Evolutionary conservation across 2,888 invertebrate species (phyloP), one percentile per base, ranked within the genome.

Genomic region (Chironomus riparius): DNA sequence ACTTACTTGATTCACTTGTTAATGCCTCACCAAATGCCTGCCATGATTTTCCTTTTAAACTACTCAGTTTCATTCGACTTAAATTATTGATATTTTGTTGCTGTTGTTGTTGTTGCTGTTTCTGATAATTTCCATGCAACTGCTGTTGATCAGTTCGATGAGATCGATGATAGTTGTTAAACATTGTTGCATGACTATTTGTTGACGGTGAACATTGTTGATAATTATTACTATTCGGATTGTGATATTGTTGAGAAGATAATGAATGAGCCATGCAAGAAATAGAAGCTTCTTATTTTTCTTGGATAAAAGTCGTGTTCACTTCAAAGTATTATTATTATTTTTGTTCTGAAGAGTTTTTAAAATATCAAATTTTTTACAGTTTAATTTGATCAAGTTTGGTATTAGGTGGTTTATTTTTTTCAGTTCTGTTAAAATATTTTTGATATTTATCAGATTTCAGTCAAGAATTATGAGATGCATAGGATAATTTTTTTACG

Each of bases 41-140:
- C 74, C 74, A 74, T 47, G 74, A 47, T 74, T 74, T 74, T 13
- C 74, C 74, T 13, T 74, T 74, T 13, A 74, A 13, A n/a, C 21
- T 13, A 18, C 47, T 68, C 7, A 74, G 21, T n/a, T 15, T 28
- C n/a, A 56, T 22, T 24, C 15, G 12, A 38, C n/a, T 70, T 18
- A 12, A 15, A 38, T 10, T 38, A 38, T 38, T 38, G 2, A 38
- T 10, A 38, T 38, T 38, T 1, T 38, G 7, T 10, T 38, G 38
- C 38, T 38, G 38, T 10, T 38, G 38, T 10, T 56, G 21, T 5
- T 28, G 28, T 5, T 28, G 28, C 5, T 28, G 28, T 6, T 50
- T 12, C 56, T 28, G 56, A 22, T 18, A 18, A 7, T 24, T 21
- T 24, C 21, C 47, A 47, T 13, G 22, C 65, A 13, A 47, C n/a